Base-by-base conservation (phyloP, 2,113 vertebrate species). In the Aegithalos caudatus region DNA sequence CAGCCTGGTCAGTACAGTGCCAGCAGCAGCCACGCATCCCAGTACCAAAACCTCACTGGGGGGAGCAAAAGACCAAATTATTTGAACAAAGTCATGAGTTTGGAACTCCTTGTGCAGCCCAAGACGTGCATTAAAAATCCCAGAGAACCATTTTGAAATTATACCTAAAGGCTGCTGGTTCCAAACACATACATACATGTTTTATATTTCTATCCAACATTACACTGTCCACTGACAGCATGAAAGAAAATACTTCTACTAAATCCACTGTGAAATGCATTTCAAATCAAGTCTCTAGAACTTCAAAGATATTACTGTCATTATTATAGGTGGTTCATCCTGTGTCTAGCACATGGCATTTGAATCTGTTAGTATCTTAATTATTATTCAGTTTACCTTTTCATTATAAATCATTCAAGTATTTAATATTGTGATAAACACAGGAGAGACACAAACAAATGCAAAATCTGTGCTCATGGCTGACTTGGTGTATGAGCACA, bases 101-200 rank as follows among this genome's bases (percentile, higher is more conserved):
- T 81, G 37, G 27, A 92, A 70, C 24, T 78, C n/a, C 24, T 60
- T 78, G 19, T 10, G 33, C 18, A 47, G 67, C 51, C 12, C 38
- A 42, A 82, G 44, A 70, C 3, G 3, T 2, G 1, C 29, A 42
- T 9, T 44, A 86, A 64, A 44, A 20, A 51, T 0, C 2, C 1
- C n/a, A 51, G 9, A 80, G 35, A 53, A 42, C 0, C 1, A 22
- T 33, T 76, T 70, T 50, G 42, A 82, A 92, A 76, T 85, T 3
- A 82, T 15, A 84, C 29, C 21, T 66, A 47, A 56, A 81, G 6
- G 47, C 12, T 58, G 24, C 24, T 81, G 14, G 27, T 71, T 29
- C 60, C 29, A 79, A 81, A 50, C 16, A 60, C 15, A 73, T 9
- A 33, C 6, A 28, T 24, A 51, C 15, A 22, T 29, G 6, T 38